Percentiles rank a stretch among this genome's conserved stretches.
These are phyloP conservation scores for Steinernema hermaphroditum DNA, from an alignment of 2,888 invertebrate species.

Conservation along the genomic window DNA sequence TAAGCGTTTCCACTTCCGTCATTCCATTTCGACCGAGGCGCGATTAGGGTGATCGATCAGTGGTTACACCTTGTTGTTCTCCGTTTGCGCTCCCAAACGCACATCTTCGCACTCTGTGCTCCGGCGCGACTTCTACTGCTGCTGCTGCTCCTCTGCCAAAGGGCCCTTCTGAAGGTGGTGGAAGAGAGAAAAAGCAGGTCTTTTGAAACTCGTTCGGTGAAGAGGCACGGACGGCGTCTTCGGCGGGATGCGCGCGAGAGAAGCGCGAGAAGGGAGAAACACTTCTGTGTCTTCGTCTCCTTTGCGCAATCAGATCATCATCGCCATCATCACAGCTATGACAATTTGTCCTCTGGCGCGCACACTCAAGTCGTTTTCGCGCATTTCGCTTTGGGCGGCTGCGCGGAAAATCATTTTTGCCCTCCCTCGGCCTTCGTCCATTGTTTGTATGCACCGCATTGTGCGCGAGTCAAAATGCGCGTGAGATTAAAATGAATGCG, in stretches of 20 bases:
- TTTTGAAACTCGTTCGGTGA: conserved; percentile 25
- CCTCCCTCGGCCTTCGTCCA: background rate
- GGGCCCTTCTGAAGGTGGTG: conserved; percentile 5
- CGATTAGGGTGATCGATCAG: conserved; percentile 2
- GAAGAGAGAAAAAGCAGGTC: conserved; percentile 21
- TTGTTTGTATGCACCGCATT: conserved; percentile 25
- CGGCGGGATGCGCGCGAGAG: background rate
- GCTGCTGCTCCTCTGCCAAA: background rate
- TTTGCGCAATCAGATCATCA: conserved; percentile 28
- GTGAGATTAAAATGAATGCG: background rate
- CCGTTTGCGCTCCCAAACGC: background rate
- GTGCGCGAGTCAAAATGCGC: conserved; percentile 20
- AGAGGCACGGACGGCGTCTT: background rate
- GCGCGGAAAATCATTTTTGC: conserved; percentile 10
- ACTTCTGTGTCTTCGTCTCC: conserved; percentile 7
- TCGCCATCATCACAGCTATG: conserved; percentile 17
- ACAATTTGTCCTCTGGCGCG: conserved; percentile 23
- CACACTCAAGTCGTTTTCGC: conserved; percentile 14
- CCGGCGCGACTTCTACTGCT: background rate
- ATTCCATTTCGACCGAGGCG: background rate
- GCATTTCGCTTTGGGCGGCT: conserved; percentile 15
- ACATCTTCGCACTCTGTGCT: background rate
- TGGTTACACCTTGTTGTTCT: conserved; percentile 20
- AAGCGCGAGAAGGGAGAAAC: conserved; percentile 14
- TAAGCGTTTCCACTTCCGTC: conserved; percentile 4